phyloP scores from a whole-genome alignment of 2,113 vertebrate species.

The Pituophis catenifer region DNA sequence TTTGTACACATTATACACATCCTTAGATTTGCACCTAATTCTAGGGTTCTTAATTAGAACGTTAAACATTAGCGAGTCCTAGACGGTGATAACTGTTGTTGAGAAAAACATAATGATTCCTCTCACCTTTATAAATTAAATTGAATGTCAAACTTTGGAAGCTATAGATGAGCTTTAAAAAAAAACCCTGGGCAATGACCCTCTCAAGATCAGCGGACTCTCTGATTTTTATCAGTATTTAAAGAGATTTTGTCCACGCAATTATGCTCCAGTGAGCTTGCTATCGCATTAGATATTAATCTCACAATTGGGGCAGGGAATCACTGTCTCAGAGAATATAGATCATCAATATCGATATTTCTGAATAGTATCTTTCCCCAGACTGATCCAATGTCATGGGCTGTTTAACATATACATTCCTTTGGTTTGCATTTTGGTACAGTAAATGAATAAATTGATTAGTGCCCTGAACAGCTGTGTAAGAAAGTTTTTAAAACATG shows the following conservation, averaged over 20 bases:
- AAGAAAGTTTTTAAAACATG: slow-evolving; percentile 48
- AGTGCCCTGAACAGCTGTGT: slow-evolving; percentile 59
- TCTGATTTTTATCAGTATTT: neutral
- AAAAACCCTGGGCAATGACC: neutral
- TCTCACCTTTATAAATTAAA: neutral
- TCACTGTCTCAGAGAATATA: neutral
- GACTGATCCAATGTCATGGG: neutral
- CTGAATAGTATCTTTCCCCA: neutral
- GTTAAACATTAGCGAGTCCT: neutral
- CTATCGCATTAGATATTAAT: neutral
- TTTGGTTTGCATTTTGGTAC: slow-evolving; percentile 16
- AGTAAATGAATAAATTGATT: slow-evolving; percentile 45
- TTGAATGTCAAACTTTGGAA: neutral
- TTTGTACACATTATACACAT: neutral
- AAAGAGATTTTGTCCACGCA: neutral
- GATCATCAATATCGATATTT: neutral
- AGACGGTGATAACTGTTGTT: neutral
- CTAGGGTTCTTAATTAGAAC: neutral
- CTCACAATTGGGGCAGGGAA: neutral
- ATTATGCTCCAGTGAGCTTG: neutral
- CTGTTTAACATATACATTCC: slow-evolving; percentile 21
- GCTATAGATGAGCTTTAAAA: neutral
- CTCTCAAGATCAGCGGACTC: neutral
- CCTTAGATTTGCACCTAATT: neutral
- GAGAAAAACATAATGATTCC: neutral